Evolutionary conservation across 64 coral and sea anemone genomes (phyloP), one percentile per base, ranked within the genome.

Genomic region (Stylophora pistillata): DNA sequence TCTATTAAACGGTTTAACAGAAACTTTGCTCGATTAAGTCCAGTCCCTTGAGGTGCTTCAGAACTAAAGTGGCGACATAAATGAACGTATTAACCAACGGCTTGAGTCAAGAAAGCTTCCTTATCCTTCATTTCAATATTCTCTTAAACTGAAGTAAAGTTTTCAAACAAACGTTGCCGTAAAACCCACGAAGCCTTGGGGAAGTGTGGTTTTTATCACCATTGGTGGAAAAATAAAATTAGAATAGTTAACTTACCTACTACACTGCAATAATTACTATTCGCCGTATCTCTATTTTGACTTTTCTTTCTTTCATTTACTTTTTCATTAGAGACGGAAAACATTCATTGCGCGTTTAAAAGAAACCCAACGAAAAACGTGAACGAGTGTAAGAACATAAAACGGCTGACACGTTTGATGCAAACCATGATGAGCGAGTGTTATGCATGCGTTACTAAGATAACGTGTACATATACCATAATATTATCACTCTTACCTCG

Each of bases 1-100:
- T 93, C 70, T 93, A 93, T 89, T 89, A 93, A 93, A 72, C 91
- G 91, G 91, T 93, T 93, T 93, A 93, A 93, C 91, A 93, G 86
- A 93, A 89, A 93, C 86, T 93, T 89, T 84, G 91, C 86, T 56
- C 91, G 87, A 54, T 33, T 88, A 79, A 87, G 86, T 87, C 86
- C 78, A 73, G 73, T 88, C 75, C 87, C 59, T 73, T 81, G 86
- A 66, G 91, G 87, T 93, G 73, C 86, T 83, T 72, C 73, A 73
- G 70, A 93, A 69, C 88, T 84, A 84, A 84, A 84, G 80, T 84
- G 62, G 80, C 80, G 80, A 84, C 62, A 84, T 23, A 84, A 84
- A 84, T 84, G 21, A 84, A 84, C 34, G 69, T 84, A 62, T 84
- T 84, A 84, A 84, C 61, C 80, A 68, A 25, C 18, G 33, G 29